Conservation (phyloP, 1,140 invertebrate species). For the Cyrtorhinus lividipennis region DNA sequence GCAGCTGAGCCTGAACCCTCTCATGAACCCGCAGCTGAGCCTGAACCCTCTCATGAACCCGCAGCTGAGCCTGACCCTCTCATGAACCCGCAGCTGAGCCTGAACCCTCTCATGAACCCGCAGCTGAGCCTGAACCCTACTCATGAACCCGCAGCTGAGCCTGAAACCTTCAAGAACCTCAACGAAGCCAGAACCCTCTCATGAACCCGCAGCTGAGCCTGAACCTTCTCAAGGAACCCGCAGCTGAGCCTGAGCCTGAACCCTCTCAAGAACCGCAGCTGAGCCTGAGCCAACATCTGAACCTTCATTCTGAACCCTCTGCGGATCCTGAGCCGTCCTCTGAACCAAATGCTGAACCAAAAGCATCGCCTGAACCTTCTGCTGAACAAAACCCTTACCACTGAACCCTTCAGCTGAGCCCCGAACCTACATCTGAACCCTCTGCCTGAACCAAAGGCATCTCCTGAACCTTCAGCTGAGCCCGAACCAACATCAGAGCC, state of each 20-base stretch:
- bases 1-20: constrained; percentile 20
- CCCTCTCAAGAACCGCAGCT: constrained; percentile 24
- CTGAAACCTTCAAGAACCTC: too few relatives aligned
- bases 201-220: constrained; percentile 21
- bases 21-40: too few relatives aligned
- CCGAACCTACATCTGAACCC: too few relatives aligned
- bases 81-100: too few relatives aligned
- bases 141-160: too few relatives aligned
- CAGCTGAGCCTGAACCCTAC: background rate
- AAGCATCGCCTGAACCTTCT: constrained; percentile 26
- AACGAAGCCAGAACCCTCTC: too few relatives aligned
- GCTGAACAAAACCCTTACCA: constrained; percentile 23
- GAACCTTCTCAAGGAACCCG: constrained; percentile 26
- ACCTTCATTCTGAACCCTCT: constrained; percentile 20
- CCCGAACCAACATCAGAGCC: constrained; percentile 25
- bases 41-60: too few relatives aligned
- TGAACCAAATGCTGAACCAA: constrained; percentile 7
- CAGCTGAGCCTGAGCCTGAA: too few relatives aligned
- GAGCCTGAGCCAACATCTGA: constrained; percentile 23
- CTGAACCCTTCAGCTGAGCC: constrained; percentile 26
- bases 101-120: background rate
- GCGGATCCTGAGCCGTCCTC: constrained; percentile 13
- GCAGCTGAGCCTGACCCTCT: too few relatives aligned
- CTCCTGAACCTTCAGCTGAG: constrained; percentile 26
- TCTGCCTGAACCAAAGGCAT: constrained; percentile 28